Base-by-base conservation (phyloP, 2,797 vertebrate genomes). In the Cheirogaleus major region DNA sequence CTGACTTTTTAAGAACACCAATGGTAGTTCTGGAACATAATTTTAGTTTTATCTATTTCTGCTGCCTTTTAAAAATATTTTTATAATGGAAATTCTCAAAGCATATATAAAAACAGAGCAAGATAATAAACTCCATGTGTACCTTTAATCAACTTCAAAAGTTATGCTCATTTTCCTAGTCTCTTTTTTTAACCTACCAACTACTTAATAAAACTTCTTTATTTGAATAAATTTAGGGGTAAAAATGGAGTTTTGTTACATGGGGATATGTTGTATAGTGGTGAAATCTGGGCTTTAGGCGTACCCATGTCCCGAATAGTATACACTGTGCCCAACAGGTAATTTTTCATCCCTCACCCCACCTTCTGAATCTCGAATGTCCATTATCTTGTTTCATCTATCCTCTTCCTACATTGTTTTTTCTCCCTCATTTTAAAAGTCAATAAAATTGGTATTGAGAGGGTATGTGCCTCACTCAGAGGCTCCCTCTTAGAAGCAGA, bases 71-170 rank as follows among this genome's bases (percentile, higher is more conserved):
- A 41, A n/a, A 76, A 85, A 86, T 52, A 41, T 17, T 79, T 76
- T 59, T 69, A 80, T 70, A 41, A 82, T 65, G n/a, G 55, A 94
- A 93, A 76, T 38, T 75, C 63, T 94, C 73, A 65, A 94, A 92
- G 18, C 63, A 88, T 32, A 55, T 25, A 84, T 25, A 81, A 72
- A 95, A 94, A 48, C 63, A 43, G 25, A 79, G 78, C 59, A 52
- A 5, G 70, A 87, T 78, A 73, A 83, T 75, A 35, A 91, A n/a
- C 12, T 5, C 52, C 35, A 86, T 2, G 0, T 27, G 1, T 35
- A 70, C 18, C 43, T 89, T 82, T 59, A 81, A 85, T 48, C 48
- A 41, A 22, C 30, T 92, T 86, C 55, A 75, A 93, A 94, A 87
- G 23, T 86, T 79, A 78, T 45, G 38, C 5, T 32, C 63, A 61